A percentile compares a stretch with the other conserved stretches of the same genome.
Conservation (phyloP, 2,113 vertebrate species). For the Campylomormyrus numenius region DNA sequence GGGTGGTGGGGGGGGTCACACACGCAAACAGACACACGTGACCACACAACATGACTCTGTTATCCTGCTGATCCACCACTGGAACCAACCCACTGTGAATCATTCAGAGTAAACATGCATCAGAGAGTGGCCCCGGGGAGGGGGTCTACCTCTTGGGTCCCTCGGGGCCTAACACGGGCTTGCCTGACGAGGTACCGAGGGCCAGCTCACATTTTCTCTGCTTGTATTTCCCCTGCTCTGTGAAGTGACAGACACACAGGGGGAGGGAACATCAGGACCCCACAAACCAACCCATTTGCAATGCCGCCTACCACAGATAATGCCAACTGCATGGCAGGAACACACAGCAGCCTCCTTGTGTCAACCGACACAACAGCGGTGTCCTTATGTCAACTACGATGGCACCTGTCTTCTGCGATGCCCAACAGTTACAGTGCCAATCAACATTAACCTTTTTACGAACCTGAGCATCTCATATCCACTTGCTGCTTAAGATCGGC, state of each 20-base stretch:
- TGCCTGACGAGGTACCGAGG: not conserved
- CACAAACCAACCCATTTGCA: not conserved
- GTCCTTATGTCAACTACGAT: not conserved
- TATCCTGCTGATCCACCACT: not conserved
- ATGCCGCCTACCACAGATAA: not conserved
- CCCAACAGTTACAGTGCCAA: not conserved
- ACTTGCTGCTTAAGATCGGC: not conserved
- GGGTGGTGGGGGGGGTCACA: not conserved
- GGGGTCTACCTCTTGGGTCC: conserved; percentile 14
- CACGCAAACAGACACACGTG: not conserved
- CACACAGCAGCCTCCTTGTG: not conserved
- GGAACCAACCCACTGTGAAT: not conserved
- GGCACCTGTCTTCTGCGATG: not conserved
- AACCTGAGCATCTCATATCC: not conserved
- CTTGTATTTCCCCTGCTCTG: conserved; percentile 25
- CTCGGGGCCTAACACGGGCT: conserved; percentile 13
- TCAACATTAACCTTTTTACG: not conserved
- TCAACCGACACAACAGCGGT: not conserved
- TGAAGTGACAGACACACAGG: not conserved
- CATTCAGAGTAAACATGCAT: not conserved
- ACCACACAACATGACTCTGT: not conserved
- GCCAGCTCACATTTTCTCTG: conserved; percentile 28
- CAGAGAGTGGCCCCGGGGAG: not conserved
- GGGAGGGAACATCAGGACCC: not conserved
- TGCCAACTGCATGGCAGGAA: not conserved